Evolutionary conservation across 2,888 invertebrate species (phyloP).

Genomic region (Nasonia oneida): DNA sequence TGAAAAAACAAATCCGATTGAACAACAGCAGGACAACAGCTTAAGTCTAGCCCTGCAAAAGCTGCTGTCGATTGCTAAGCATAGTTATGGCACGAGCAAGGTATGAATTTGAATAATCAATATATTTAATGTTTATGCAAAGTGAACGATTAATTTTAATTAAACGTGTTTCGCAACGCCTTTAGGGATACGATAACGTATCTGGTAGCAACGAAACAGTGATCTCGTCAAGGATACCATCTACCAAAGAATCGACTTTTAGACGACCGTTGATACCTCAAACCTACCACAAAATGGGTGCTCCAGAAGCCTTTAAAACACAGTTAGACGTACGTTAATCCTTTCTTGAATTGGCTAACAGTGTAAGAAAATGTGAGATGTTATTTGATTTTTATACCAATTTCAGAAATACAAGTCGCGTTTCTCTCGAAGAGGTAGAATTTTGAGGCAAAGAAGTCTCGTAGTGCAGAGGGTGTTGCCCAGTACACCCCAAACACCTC

Average conservation of each 20-base stretch:
- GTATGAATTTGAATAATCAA: constrained; percentile 68
- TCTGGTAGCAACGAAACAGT: constrained; percentile 77
- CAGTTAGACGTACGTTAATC: constrained; percentile 79
- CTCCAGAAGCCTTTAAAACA: constrained; percentile 78
- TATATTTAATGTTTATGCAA: constrained; percentile 18
- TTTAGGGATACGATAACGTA: constrained; percentile 74
- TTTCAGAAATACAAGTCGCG: constrained; percentile 79
- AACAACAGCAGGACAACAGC: constrained; percentile 68
- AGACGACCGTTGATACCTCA: constrained; percentile 76
- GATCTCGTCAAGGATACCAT: constrained; percentile 75
- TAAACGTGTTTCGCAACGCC: constrained; percentile 58
- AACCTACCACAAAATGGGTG: constrained; percentile 74
- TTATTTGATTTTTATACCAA: constrained; percentile 50
- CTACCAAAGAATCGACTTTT: constrained; percentile 76
- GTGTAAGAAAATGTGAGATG: neutral
- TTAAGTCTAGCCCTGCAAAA: constrained; percentile 76
- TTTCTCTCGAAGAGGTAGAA: constrained; percentile 78
- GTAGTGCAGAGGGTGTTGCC: constrained; percentile 89
- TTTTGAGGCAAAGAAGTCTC: constrained; percentile 82
- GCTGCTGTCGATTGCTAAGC: constrained; percentile 79
- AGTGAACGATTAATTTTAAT: constrained; percentile 26
- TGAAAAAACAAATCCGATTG: constrained; percentile 60
- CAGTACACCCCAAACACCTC: constrained; percentile 81
- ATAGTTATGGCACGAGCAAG: constrained; percentile 78
- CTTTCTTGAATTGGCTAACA: neutral